Conservation (phyloP, 1,140 invertebrate genomes). For the Psilanteris sp. region DNA sequence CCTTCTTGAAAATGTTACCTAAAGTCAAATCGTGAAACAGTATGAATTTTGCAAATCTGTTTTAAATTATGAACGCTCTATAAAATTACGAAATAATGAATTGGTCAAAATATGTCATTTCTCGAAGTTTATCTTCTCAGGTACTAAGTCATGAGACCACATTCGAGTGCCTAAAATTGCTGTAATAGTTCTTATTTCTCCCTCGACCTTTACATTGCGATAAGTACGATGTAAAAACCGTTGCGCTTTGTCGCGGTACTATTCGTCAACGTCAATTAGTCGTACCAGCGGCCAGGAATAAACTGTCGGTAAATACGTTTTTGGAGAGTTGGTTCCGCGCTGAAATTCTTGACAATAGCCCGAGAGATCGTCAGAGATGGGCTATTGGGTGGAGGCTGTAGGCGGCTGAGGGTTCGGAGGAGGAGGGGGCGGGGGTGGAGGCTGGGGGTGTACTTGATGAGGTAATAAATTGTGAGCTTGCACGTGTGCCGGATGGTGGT, state of each 20-base stretch:
- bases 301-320: constrained; percentile 32
- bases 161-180: too few species aligned
- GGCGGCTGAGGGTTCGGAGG: constrained; percentile 70
- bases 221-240: constrained; percentile 16
- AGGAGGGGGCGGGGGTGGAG: constrained; percentile 73
- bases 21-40: too few species aligned
- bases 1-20: too few species aligned
- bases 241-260: constrained; percentile 41
- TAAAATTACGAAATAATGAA: too few species aligned
- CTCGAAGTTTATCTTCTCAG: too few species aligned
- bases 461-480: constrained; percentile 74
- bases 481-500: constrained; percentile 75
- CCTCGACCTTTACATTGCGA: background rate
- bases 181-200: constrained; percentile 7
- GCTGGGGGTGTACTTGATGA: constrained; percentile 77
- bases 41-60: too few species aligned
- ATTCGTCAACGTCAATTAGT: constrained; percentile 66
- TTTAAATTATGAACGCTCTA: too few species aligned
- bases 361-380: constrained; percentile 44
- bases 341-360: constrained; percentile 25
- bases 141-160: too few species aligned
- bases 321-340: constrained; percentile 14
- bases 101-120: too few species aligned
- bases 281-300: constrained; percentile 58
- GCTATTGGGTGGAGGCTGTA: constrained; percentile 75